Conservation (phyloP, 2,113 vertebrate genomes). For the Panthera uncia region DNA sequence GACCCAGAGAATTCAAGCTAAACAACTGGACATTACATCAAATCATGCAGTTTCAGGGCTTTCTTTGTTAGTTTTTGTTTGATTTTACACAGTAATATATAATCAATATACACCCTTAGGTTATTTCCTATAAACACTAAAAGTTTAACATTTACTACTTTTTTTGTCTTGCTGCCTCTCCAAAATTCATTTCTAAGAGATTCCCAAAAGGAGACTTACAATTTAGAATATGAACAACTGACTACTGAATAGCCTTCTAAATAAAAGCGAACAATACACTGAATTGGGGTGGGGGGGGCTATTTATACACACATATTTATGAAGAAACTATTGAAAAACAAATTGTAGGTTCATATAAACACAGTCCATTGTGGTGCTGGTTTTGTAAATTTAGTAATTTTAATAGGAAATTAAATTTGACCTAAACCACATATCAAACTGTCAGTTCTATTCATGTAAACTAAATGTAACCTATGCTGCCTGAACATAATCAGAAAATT, state of each 20-base stretch:
- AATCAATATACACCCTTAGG: background rate
- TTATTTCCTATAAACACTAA: background rate
- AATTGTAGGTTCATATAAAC: slow-evolving; percentile 32
- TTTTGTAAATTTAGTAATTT: slow-evolving; percentile 75
- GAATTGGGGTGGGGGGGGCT: background rate
- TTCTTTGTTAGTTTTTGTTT: background rate
- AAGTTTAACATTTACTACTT: background rate
- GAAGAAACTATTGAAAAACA: slow-evolving; percentile 24
- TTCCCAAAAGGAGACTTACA: background rate
- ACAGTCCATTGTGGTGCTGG: slow-evolving; percentile 9
- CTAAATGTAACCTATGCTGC: slow-evolving; percentile 68
- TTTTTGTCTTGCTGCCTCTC: background rate
- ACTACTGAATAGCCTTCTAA: background rate
- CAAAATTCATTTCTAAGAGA: background rate
- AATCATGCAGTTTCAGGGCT: background rate
- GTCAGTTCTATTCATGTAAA: slow-evolving; percentile 75
- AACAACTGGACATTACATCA: background rate
- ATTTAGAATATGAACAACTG: background rate
- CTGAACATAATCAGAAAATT: slow-evolving; percentile 77
- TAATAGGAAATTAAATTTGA: slow-evolving; percentile 80
- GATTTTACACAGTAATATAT: background rate
- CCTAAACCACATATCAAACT: slow-evolving; percentile 74
- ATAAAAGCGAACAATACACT: background rate
- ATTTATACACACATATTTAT: background rate
- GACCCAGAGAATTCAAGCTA: background rate